Evolutionary conservation across 2,113 vertebrate genomes (phyloP), one percentile per base, ranked within the genome.

Genomic region (Lagopus muta): DNA sequence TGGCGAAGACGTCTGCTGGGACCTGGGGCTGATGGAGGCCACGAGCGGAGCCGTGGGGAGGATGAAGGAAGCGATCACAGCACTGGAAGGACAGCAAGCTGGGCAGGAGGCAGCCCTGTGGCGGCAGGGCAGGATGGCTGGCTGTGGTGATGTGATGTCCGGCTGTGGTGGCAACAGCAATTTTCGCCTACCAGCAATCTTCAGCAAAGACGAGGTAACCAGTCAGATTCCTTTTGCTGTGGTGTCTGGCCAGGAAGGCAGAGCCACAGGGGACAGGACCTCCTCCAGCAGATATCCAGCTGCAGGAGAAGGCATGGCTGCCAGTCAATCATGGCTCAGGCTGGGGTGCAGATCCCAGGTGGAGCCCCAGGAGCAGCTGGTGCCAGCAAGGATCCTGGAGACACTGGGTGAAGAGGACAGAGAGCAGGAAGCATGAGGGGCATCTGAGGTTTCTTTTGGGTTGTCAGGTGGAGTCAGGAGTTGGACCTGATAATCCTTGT

Each of bases 271-370:
- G 80, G 13, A 7, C 3, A 8, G 64, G 54, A 22, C 36, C 50
- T 64, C 13, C 48, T 30, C 0, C 21, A 3, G 45, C 1, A 0
- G 13, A 17, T 30, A 32, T 54, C 25, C 62, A 18, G 34, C 0
- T 27, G 40, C 69, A 21, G 86, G 42, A 82, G 71, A 30, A 83
- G 55, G 54, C 50, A 7, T 27, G 65, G 80, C 82, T 70, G 48
- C n/a, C 20, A 3, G 11, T 17, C 3, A 36, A 25, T 22, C 3
- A 0, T 2, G 43, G 43, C 15, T 10, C 1, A 0, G 0, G 2
- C 30, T 32, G 30, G 55, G 18, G 18, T 57, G 18, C 30, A 6
- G 72, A 58, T 58, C 40, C 67, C 1, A 0, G 8, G 1, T 27
- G 32, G 45, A 45, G 60, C 43, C 83, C 84, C 32, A 65, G 36